phyloP scores from a whole-genome alignment of 2,113 vertebrate genomes.

The Sorex araneus region DNA sequence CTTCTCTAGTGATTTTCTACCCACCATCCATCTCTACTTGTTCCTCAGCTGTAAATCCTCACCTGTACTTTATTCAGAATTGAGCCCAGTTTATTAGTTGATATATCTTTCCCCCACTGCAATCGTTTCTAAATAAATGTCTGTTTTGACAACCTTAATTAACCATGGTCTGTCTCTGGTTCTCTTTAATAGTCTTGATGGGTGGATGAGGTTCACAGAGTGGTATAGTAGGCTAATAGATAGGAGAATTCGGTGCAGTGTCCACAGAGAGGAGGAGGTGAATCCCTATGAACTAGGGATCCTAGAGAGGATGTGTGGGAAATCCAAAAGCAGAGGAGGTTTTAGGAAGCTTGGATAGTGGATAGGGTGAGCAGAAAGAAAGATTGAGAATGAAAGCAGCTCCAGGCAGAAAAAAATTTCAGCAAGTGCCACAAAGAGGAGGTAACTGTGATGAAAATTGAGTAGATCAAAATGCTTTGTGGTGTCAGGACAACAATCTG shows the following conservation, averaged over 20 bases:
- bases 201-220: neutral
- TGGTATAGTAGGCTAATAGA: neutral
- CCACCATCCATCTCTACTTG: neutral
- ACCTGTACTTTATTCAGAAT: neutral
- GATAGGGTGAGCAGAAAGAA: neutral
- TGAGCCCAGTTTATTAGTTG: neutral
- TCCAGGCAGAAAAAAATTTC: neutral
- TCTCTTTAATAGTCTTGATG: neutral
- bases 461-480: neutral
- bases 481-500: neutral
- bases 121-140: neutral
- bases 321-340: neutral
- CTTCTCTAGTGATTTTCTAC: neutral
- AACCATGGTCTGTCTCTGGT: neutral
- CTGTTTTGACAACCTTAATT: neutral
- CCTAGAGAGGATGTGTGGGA: neutral
- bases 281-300: neutral
- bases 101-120: neutral
- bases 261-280: neutral
- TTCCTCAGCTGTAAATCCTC: neutral
- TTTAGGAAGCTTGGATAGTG: neutral
- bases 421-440: neutral
- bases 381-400: neutral
- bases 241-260: neutral
- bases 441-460: accelerated